Evolutionary conservation across 1,140 invertebrate species (phyloP), one percentile per base, ranked within the genome.

Genomic region (Drosophila auraria): DNA sequence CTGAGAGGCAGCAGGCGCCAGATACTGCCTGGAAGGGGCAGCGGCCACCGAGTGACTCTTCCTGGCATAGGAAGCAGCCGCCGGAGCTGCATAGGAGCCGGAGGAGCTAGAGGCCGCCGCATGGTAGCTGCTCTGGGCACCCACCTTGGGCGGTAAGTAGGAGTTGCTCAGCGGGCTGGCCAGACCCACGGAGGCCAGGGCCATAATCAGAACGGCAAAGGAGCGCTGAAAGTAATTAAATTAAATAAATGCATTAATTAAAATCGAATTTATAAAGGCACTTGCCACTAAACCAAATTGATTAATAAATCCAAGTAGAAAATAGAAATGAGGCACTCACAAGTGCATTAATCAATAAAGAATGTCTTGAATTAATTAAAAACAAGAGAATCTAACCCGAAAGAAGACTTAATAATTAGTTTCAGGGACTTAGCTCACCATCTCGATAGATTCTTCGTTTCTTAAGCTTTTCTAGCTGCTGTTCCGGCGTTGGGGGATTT

Each of bases 111-210:
- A 30, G 56, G 72, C 80, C 7, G 73, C 80, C 14, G 69, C 47
- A 51, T 53, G 80, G 25, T 83, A 87, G 40, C 76, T 23, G 12
- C 72, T 87, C 14, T 71, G 64, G 27, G 80, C 77, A 27, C 80
- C 80, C 11, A 65, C 57, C 54, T 73, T 61, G 3, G 87, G 87
- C 1, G 87, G 87, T 42, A 91, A 30, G 38, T 91, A 91, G 30
- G 44, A 38, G 47, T 68, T 91, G 42, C 87, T 68, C 50, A 91
- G 53, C 17, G 87, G 77, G 15, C 15, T 73, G 50, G 69, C 71
- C 54, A 60, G 8, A 7, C 44, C 61, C 20, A 78, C 12, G 5
- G 68, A 58, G 58, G 58, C 68, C 14, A 78, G 6, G 17, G 74
- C 65, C 54, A 83, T n/a, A 14, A 38, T 27, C 71, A 89, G 11